Evolutionary conservation across 2,888 invertebrate species (phyloP), one percentile per base, ranked within the genome.

Genomic region (Agelastica alni): DNA sequence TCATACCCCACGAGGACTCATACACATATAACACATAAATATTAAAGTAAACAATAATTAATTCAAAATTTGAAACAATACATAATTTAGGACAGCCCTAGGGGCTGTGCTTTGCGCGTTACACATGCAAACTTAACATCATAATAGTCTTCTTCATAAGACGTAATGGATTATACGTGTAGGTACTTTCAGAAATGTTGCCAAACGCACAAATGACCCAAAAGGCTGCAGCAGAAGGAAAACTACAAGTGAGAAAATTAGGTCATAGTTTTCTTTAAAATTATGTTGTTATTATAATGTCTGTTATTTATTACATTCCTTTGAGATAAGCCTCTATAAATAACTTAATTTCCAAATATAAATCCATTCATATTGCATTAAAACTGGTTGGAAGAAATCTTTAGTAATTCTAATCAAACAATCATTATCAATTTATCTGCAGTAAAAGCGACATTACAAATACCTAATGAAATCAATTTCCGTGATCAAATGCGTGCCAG

Each of bases 101-200:
- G 17, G 30, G 51, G 48, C 39, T 49, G 28, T 42, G 32, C 34
- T 45, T 32, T 39, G 31, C 31, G 48, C 17, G 45, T 51, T 45
- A 41, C 39, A 51, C 44, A 55, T 55, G 55, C 55, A 55, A 55
- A 55, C 51, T 51, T 46, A 42, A 55, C 55, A 45, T 55, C 39
- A 55, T 55, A 51, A 55, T 45, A 32, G 55, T 41, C 39, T 48
- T 32, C 31, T 32, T n/a, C 17, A 13, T 37, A 55, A 55, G 55
- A 51, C 41, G 55, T 51, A 55, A 55, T 55, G 55, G 55, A 42
- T 54, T 49, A 54, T 54, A 49, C 54, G 49, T 54, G 54, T 55
- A 46, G 45, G 41, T 55, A 51, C 42, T 55, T 48, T 51, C 28
- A 43, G 44, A 55, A n/a, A 43, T 31, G 51, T 55, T 45, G 46